Evolutionary conservation across 1,140 invertebrate genomes (phyloP), one percentile per base, ranked within the genome.

Genomic region (Drosophila ercepeae): DNA sequence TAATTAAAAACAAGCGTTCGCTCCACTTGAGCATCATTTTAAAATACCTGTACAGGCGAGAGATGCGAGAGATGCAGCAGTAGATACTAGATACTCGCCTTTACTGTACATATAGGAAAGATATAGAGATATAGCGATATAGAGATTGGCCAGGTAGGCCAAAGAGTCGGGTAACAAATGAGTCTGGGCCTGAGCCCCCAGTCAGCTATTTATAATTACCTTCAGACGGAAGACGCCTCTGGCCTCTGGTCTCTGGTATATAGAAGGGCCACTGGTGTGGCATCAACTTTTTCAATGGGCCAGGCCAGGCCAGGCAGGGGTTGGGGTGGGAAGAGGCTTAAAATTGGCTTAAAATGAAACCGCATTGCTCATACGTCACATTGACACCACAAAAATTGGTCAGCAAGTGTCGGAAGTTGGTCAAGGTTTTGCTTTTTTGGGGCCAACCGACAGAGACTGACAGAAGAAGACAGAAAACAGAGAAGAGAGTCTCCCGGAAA

Each of bases 1-100:
- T 71, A 71, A 71, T 71, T 71, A 71, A 71, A 71, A 71, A 71
- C 68, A 71, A 72, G 67, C 68, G 67, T 71, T 71, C 67, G 39
- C 67, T 50, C 68, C 68, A 71, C 68, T 71, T 71, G 67, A 71
- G 67, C 68, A 60, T 59, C 68, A 71, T 59, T 65, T 70, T 65
- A 70, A 70, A 70, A 59, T 70, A 71, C 53, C 65, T 42, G 46
- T 7, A n/a, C 68, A 70, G 46, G 65, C 57, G 63, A n/a, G 27
- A 11, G 23, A n/a, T 16, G 18, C 21, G 16, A 25, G 4, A 4
- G n/a, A 21, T 36, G 54, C n/a, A 44, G 14, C n/a, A 1, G 9
- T 13, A 1, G 5, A 36, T 19, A 5, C 18, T 8, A 21, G 21
- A 21, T 19, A 4, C n/a, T n/a, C n/a, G n/a, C n/a, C n/a, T n/a